A percentile compares a stretch with the other conserved stretches of the same genome.
These are phyloP conservation scores for Drosophila subpulchrella DNA, from an alignment of 1,140 invertebrate genomes.

Conservation along the genomic window DNA sequence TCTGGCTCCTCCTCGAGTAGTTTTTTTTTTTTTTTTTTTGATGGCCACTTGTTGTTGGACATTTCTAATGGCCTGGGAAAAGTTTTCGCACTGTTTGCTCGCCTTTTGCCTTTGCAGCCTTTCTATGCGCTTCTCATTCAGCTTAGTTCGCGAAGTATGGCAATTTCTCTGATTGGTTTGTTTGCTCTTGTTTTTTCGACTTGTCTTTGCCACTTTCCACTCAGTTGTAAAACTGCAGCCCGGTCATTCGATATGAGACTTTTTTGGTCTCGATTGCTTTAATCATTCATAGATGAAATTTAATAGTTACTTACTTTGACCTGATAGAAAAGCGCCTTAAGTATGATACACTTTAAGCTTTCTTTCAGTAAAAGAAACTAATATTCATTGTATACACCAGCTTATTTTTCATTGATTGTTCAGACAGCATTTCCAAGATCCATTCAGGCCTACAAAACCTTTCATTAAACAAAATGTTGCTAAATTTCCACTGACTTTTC, in stretches of 20 bases:
- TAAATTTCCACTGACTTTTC: neutral
- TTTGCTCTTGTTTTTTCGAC: slow-evolving; percentile 7
- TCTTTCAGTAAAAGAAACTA: neutral
- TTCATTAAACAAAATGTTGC: slow-evolving; percentile 1
- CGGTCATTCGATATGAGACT: neutral
- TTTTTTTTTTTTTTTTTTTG: neutral
- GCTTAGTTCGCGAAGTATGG: slow-evolving; percentile 28
- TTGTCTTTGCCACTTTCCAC: neutral
- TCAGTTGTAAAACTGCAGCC: neutral
- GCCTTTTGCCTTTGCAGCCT: neutral
- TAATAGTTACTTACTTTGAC: neutral
- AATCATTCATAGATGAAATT: slow-evolving; percentile 4
- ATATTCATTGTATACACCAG: neutral
- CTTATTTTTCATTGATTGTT: neutral
- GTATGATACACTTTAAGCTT: neutral
- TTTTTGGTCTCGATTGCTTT: neutral
- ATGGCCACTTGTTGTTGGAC: slow-evolving; percentile 51
- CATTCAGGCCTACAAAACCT: neutral
- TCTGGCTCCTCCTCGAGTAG: slow-evolving; percentile 11
- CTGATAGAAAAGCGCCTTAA: neutral
- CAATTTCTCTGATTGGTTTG: slow-evolving; percentile 37
- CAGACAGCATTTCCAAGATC: neutral
- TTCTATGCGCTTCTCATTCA: slow-evolving; percentile 19
- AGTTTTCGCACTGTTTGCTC: slow-evolving; percentile 31
- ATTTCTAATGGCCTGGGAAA: slow-evolving; percentile 28